These are phyloP conservation scores for Hydrotaea diabolus DNA, from an alignment of 2,888 invertebrate genomes.

Conservation along the genomic window DNA sequence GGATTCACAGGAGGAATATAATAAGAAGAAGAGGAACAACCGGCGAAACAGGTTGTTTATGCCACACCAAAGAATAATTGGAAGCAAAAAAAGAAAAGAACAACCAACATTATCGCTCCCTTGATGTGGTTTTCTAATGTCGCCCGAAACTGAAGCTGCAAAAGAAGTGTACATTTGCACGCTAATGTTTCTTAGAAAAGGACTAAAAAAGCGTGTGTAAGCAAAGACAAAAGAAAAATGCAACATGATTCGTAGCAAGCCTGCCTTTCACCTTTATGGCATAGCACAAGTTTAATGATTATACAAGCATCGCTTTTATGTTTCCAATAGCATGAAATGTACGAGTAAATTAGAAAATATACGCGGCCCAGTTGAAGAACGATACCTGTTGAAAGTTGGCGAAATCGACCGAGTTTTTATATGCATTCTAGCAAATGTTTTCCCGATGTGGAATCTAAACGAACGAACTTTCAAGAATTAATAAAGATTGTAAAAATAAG, in stretches of 20 bases:
- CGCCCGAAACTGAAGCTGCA: constrained; percentile 19
- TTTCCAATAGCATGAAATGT: no score
- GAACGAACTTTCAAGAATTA: no score
- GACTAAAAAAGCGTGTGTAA: not conserved
- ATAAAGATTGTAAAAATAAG: no score
- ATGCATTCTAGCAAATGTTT: no score
- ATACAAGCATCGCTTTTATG: no score
- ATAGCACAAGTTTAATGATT: no score
- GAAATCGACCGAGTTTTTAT: no score
- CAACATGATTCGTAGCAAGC: not conserved
- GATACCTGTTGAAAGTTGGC: no score
- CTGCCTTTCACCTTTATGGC: no score
- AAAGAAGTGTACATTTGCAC: not conserved
- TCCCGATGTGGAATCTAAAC: no score
- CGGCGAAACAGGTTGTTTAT: constrained; percentile 38
- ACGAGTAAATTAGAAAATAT: no score
- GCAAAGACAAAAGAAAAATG: constrained; percentile 19
- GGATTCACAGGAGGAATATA: constrained; percentile 30
- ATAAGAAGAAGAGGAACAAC: constrained; percentile 3
- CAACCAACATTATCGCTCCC: not conserved
- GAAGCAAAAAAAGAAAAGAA: constrained; percentile 18
- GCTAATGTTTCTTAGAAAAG: constrained; percentile 18
- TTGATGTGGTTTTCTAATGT: constrained; percentile 59
- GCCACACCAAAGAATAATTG: constrained; percentile 36
- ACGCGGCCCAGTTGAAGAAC: no score